A percentile compares a stretch with the other conserved stretches of the same genome.
These are phyloP conservation scores for Chinchilla lanigera DNA, from an alignment of 2,113 vertebrate genomes.

Conservation along the genomic window DNA sequence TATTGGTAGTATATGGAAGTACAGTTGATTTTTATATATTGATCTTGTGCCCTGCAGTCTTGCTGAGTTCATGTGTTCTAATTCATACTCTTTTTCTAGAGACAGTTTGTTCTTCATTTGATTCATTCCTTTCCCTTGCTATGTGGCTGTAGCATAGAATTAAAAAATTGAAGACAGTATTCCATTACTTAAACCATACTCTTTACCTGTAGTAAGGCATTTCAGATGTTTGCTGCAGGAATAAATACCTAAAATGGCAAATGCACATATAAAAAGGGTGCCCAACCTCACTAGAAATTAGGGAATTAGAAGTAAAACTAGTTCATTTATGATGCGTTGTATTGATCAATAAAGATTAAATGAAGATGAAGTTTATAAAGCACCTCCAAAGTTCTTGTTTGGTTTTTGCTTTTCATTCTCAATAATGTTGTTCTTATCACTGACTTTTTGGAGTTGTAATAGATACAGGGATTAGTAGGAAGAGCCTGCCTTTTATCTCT, in stretches of 20 bases:
- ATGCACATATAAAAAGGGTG: neutral
- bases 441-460: neutral
- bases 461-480: neutral
- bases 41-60: neutral
- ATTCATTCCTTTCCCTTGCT: neutral
- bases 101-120: neutral
- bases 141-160: neutral
- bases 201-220: neutral
- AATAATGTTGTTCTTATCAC: neutral
- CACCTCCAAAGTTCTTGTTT: neutral
- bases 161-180: constrained; percentile 31
- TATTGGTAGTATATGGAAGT: neutral
- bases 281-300: constrained; percentile 14
- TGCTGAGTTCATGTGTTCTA: constrained; percentile 35
- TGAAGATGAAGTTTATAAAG: constrained; percentile 18
- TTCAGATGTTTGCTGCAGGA: constrained; percentile 25
- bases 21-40: constrained; percentile 21
- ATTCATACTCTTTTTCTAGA: constrained; percentile 7
- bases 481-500: neutral
- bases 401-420: constrained; percentile 39
- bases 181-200: neutral
- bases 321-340: constrained; percentile 18
- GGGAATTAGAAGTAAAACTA: neutral
- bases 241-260: constrained; percentile 46
- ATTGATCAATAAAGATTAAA: constrained; percentile 30